Conservation (phyloP, 2,888 invertebrate genomes). For the Spodoptera littoralis region DNA sequence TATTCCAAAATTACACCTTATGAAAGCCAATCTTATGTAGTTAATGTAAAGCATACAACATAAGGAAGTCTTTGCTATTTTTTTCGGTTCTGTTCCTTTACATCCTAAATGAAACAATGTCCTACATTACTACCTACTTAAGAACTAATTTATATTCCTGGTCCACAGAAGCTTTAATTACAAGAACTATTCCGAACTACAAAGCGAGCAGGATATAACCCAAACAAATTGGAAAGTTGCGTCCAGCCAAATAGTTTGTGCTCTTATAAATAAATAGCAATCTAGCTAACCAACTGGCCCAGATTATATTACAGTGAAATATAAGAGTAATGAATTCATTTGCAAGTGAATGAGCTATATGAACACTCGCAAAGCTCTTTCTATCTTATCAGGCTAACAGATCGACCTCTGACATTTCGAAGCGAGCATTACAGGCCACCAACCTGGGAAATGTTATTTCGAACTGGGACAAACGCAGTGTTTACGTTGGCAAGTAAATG, state of each 20-base stretch:
- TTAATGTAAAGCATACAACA: not conserved
- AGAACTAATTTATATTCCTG: conserved; percentile 15
- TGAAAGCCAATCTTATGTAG: not conserved
- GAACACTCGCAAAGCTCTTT: conserved; percentile 47
- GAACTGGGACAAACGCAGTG: conserved; percentile 65
- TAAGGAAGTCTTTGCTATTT: not conserved
- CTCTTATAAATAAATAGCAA: conserved; percentile 42
- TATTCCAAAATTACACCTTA: conserved; percentile 7
- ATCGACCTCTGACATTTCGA: conserved; percentile 78
- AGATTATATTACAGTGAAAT: conserved; percentile 37
- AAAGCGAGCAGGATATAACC: conserved; percentile 23
- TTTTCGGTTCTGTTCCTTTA: conserved; percentile 4
- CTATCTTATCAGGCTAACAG: conserved; percentile 64
- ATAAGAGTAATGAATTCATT: conserved; percentile 48
- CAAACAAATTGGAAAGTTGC: conserved; percentile 37
- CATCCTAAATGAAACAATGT: conserved; percentile 8
- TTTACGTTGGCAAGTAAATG: conserved; percentile 52
- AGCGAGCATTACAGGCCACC: conserved; percentile 67
- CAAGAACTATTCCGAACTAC: conserved; percentile 25
- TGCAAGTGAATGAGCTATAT: conserved; percentile 28
- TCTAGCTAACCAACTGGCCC: conserved; percentile 28
- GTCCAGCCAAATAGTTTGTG: conserved; percentile 27
- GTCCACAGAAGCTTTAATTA: conserved; percentile 21
- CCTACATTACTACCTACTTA: not conserved
- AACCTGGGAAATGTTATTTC: conserved; percentile 74